phyloP scores from a whole-genome alignment of 2,113 vertebrate species.

The Dipodomys stephensi region DNA sequence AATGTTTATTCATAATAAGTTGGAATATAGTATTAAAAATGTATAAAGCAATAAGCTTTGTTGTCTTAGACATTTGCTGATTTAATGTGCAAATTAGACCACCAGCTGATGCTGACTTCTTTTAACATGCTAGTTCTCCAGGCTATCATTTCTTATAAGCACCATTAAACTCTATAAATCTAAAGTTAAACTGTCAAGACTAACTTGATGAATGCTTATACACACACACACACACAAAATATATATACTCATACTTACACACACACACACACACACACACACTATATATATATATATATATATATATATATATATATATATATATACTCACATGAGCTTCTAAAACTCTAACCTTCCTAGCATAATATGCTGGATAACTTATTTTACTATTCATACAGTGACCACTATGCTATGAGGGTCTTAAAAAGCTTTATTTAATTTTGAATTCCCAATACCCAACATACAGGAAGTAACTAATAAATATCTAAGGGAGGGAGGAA shows the following conservation, averaged over 20 bases:
- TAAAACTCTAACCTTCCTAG: not conserved
- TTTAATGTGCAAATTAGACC: constrained; percentile 63
- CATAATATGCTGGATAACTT: not conserved
- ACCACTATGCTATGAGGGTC: not conserved
- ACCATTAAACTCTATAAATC: constrained; percentile 9
- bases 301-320: too few relatives aligned
- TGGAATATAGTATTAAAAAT: constrained; percentile 63
- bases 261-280: too few relatives aligned
- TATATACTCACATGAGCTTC: not conserved
- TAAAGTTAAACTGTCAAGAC: constrained; percentile 36
- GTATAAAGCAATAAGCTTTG: constrained; percentile 57
- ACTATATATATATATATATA: too few relatives aligned
- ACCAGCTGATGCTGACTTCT: not conserved
- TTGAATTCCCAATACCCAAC: not conserved
- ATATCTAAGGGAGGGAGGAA: not conserved
- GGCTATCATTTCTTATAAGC: constrained; percentile 9
- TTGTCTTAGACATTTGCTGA: constrained; percentile 54
- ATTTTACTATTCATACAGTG: not conserved
- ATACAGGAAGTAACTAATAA: not conserved
- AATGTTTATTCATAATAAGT: constrained; percentile 65
- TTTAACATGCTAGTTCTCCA: not conserved
- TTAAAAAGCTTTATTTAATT: not conserved
- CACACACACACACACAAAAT: too few relatives aligned
- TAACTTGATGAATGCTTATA: not conserved
- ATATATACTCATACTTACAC: too few relatives aligned